These are phyloP conservation scores for Ectobius pallidus DNA, from an alignment of 2,888 invertebrate species.

Conservation along the genomic window DNA sequence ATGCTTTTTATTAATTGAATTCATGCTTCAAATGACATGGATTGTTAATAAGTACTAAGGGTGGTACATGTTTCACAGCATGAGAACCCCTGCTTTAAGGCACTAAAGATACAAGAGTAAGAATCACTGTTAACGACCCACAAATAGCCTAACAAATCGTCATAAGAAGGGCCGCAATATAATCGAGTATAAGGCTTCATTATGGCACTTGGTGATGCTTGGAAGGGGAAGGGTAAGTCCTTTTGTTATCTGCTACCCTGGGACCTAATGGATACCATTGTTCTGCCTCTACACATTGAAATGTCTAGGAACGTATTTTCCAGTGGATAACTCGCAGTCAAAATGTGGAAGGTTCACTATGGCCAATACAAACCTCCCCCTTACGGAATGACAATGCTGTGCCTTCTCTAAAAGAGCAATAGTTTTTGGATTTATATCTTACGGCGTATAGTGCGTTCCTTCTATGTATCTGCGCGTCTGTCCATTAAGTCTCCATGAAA, in stretches of 20 bases:
- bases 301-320: slow-evolving; percentile 35
- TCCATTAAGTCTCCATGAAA: slow-evolving; percentile 31
- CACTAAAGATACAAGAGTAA: no score
- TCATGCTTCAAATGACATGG: no score
- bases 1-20: no score
- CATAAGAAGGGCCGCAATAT: not conserved
- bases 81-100: no score
- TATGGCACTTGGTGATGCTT: no score
- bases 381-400: not conserved
- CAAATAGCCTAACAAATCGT: slow-evolving; percentile 18
- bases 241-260: slow-evolving; percentile 10
- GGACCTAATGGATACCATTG: slow-evolving; percentile 13
- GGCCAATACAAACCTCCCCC: slow-evolving; percentile 6
- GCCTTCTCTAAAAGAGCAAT: slow-evolving; percentile 32
- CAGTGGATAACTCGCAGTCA: slow-evolving; percentile 30
- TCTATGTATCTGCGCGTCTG: slow-evolving; percentile 30
- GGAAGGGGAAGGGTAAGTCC: not conserved
- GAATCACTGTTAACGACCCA: not conserved
- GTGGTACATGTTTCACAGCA: no score
- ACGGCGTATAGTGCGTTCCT: slow-evolving; percentile 5
- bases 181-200: no score
- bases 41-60: no score
- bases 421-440: slow-evolving; percentile 39
- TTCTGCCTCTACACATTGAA: slow-evolving; percentile 7
- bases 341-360: slow-evolving; percentile 15